Evolutionary conservation across 2,113 vertebrate species (phyloP).

Genomic region (Erpornis zantholeuca): DNA sequence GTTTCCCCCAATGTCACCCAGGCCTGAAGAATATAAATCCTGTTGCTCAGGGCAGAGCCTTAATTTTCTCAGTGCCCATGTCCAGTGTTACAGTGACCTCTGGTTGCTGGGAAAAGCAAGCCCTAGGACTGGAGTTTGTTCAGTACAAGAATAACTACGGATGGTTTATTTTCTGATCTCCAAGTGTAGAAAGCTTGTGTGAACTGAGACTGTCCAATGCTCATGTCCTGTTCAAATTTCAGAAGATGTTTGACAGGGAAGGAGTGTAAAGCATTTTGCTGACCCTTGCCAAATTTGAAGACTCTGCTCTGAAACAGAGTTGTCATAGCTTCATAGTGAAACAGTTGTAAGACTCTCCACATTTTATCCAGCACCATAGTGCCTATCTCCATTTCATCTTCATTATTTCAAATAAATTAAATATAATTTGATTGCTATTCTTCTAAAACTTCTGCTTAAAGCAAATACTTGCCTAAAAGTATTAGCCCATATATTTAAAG

Average conservation of each 20-base stretch:
- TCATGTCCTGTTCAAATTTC: constrained; percentile 31
- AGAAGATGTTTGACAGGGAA: constrained; percentile 30
- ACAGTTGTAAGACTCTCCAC: neutral
- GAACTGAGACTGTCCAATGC: neutral
- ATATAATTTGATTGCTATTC: neutral
- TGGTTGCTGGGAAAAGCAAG: neutral
- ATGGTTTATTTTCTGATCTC: neutral
- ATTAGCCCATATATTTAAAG: neutral
- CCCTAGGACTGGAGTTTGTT: neutral
- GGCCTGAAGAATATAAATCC: neutral
- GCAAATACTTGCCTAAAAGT: neutral
- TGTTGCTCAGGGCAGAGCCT: neutral
- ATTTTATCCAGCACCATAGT: neutral
- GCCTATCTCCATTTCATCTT: neutral
- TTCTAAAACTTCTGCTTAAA: neutral
- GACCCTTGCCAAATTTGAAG: neutral
- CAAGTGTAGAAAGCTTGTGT: neutral
- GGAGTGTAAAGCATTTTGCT: constrained; percentile 3
- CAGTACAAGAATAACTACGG: neutral
- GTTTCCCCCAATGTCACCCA: neutral
- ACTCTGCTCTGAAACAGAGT: neutral
- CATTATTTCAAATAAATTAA: neutral
- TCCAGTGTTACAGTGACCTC: neutral
- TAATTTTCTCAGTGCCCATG: neutral
- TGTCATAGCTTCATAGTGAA: neutral